Evolutionary conservation across 2,113 vertebrate genomes (phyloP), one percentile per base, ranked within the genome.

Genomic region (Lathamus discolor): DNA sequence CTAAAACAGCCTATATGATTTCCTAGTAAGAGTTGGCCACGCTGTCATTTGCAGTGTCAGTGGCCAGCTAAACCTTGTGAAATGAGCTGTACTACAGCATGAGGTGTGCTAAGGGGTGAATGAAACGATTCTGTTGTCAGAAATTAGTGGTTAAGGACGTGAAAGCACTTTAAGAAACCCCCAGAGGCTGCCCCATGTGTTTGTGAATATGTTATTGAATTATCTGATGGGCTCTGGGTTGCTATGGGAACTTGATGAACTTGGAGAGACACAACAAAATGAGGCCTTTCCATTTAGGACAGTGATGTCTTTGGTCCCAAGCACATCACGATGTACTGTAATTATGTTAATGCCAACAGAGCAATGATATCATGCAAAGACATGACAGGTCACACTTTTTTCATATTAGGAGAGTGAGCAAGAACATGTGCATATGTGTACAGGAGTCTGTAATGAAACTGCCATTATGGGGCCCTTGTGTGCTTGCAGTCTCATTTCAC

Each of bases 361-460:
- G 80, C 43, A 72, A 80, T 93, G 95, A 94, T 93, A 93, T 92
- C 83, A 95, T 84, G 35, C 64, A 78, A 90, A 75, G 83, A 81
- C 86, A 94, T 92, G 95, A 92, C 90, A 94, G 90, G 51, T 97
- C 95, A 96, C 90, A 94, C 92, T 96, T 96, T 75, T 64, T 92
- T 96, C 95, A 92, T 94, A 51, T 88, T 64, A 93, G 83, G 39
- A 91, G 75, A 83, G 85, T 43, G 62, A 19, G 37, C 43, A 93
- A 86, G 90, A 95, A 92, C 44, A 75, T 84, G 83, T 93, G 91
- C 83, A 24, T 84, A 55, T 68, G 48, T 79, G 79, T 72, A 86
- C 80, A 86, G 96, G 76, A 93, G 66, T 62, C 92, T 88, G 74
- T 83, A 94, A 93, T 88, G 92, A 92, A 95, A 93, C 39, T 93